Evolutionary conservation across 1,140 invertebrate species (phyloP).

Genomic region (Temnothorax longispinosus): DNA sequence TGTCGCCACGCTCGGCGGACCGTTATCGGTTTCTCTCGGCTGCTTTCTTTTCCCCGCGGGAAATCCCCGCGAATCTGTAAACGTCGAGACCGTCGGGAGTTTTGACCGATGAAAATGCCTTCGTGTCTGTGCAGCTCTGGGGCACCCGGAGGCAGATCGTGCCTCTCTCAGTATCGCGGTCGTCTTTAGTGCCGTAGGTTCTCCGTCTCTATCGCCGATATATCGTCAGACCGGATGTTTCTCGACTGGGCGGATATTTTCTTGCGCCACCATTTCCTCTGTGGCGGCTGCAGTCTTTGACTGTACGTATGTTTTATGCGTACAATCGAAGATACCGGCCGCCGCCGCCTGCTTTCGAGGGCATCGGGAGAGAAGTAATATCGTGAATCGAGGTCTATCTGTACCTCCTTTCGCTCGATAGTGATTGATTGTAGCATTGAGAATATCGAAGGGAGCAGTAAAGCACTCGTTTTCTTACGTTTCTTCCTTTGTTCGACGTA

Average conservation of each 20-base stretch:
- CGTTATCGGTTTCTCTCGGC: slow-evolving; percentile 63
- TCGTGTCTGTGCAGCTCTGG: background rate
- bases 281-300: background rate
- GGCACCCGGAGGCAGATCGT: no score
- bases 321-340: background rate
- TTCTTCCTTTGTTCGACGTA: slow-evolving; percentile 22
- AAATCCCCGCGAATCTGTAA: slow-evolving; percentile 34
- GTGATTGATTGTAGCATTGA: slow-evolving; percentile 54
- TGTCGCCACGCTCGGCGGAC: slow-evolving; percentile 60
- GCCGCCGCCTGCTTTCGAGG: slow-evolving; percentile 35
- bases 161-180: background rate
- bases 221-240: slow-evolving; percentile 46
- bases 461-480: slow-evolving; percentile 32
- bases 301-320: no score
- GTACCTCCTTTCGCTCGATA: slow-evolving; percentile 37
- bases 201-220: slow-evolving; percentile 25
- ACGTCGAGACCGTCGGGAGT: background rate
- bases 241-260: slow-evolving; percentile 54
- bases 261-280: slow-evolving; percentile 59
- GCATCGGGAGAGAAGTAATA: slow-evolving; percentile 47
- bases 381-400: slow-evolving; percentile 48
- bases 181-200: background rate
- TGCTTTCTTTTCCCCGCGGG: slow-evolving; percentile 40
- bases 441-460: slow-evolving; percentile 27
- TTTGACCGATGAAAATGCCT: background rate